Base-by-base conservation (phyloP, 2,888 invertebrate species). In the Heliothis peltigera region DNA sequence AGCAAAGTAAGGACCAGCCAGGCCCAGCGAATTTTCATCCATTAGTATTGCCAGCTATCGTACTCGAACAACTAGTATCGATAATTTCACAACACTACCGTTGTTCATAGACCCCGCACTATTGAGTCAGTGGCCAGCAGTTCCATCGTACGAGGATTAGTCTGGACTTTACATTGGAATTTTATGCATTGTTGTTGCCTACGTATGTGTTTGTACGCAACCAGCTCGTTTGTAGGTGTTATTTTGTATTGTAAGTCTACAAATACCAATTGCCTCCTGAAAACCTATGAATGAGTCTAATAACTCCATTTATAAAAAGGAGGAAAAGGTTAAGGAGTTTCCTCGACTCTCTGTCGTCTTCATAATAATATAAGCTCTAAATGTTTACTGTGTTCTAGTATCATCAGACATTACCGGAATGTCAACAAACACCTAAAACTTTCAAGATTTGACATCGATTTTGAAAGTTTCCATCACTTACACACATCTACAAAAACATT, bases 21-120 rank as follows among this genome's bases (percentile, higher is more conserved):
- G 47, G n/a, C 8, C 22, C n/a, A n/a, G 7, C 7, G 8, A 25
- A 17, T 48, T 25, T n/a, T 8, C 47, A 21, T 47, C 47, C 47
- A 48, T 48, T 48, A 48, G n/a, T 22, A 3, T 48, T 22, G 21
- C 22, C 22, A 3, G 25, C 25, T 19, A n/a, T 8, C 2, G 0
- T 21, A 4, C 1, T 5, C 12, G 22, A 17, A 22, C 47, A 7
- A 47, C 12, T 22, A 39, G 15, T 51, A 43, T 59, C 42, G 42
- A 18, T 19, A 49, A 58, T 49, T 39, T 39, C 5, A n/a, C 39
- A 39, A 39, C 39, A 5, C n/a, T 39, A n/a, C n/a, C n/a, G n/a
- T 39, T 39, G 39, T 6, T 39, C 39, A 15, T 39, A 39, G 39
- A 15, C 2, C 25, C 32, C 10, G 3, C 32, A 32, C 32, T 32